Evolutionary conservation across 1,140 invertebrate genomes (phyloP).

Genomic region (Dolichoris vasculosae): DNA sequence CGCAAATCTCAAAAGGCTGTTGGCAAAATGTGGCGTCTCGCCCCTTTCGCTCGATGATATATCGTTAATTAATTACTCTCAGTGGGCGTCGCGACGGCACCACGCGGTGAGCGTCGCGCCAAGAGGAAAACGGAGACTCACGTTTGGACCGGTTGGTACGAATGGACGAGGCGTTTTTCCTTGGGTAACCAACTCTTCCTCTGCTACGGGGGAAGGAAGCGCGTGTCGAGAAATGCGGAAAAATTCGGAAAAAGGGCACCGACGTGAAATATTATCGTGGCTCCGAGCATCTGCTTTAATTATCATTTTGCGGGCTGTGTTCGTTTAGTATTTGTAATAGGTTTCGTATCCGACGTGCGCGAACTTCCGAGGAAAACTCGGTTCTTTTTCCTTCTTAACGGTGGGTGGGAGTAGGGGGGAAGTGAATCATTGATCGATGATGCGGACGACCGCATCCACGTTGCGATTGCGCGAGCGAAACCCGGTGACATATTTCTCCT

Average conservation of each 20-base stretch:
- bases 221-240: neutral
- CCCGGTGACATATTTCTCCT: too few species aligned
- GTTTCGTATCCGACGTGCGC: too few species aligned
- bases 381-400: too few species aligned
- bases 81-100: neutral
- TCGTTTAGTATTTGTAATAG: neutral
- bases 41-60: conserved; percentile 62
- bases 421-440: too few species aligned
- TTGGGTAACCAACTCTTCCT: neutral
- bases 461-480: too few species aligned
- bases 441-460: too few species aligned
- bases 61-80: conserved; percentile 66
- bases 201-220: too few species aligned
- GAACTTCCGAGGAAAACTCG: too few species aligned
- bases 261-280: neutral
- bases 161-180: too few species aligned
- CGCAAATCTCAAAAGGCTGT: conserved; percentile 63
- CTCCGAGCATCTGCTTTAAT: neutral
- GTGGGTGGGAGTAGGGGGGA: too few species aligned
- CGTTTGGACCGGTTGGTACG: neutral
- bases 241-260: neutral
- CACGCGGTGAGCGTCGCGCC: neutral
- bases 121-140: neutral
- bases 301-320: neutral
- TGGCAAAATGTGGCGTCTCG: conserved; percentile 65